Percentiles rank a stretch among this genome's conserved stretches.
Evolutionary conservation across 1,140 invertebrate genomes (phyloP).

Genomic region (Drosophila nasuta): DNA sequence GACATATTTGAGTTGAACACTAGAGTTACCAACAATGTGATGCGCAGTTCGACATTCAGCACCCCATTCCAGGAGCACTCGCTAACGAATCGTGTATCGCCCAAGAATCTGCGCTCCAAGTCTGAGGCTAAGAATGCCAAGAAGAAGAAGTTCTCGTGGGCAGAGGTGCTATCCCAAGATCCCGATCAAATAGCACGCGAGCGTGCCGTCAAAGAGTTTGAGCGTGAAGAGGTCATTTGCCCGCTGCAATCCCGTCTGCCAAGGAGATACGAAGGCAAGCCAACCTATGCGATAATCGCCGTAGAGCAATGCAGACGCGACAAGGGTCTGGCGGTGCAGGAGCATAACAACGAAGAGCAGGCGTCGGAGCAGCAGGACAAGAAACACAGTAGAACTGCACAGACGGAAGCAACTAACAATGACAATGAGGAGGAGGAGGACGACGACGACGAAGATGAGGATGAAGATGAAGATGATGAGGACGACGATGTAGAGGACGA

Average conservation of each 20-base stretch:
- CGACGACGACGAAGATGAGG: slow-evolving; percentile 26
- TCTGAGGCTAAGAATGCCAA: slow-evolving; percentile 72
- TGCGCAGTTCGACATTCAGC: slow-evolving; percentile 53
- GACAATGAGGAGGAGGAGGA: slow-evolving; percentile 29
- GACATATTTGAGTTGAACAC: slow-evolving; percentile 79
- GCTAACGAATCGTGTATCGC: slow-evolving; percentile 81
- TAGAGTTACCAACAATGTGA: slow-evolving; percentile 51
- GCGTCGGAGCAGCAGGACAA: slow-evolving; percentile 9
- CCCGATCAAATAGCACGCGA: slow-evolving; percentile 84
- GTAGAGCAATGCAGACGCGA: slow-evolving; percentile 70
- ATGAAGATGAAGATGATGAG: slow-evolving; percentile 17
- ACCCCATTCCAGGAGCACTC: slow-evolving; percentile 80
- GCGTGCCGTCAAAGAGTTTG: slow-evolving; percentile 83
- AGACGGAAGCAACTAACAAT: slow-evolving; percentile 19
- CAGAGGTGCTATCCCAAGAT: slow-evolving; percentile 81
- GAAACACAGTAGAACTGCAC: not conserved
- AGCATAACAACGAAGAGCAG: slow-evolving; percentile 48
- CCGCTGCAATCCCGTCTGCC: slow-evolving; percentile 67
- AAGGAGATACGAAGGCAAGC: slow-evolving; percentile 72
- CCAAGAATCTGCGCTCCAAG: slow-evolving; percentile 84
- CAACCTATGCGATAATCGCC: slow-evolving; percentile 81
- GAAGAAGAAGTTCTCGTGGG: slow-evolving; percentile 83
- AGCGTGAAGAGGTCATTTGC: slow-evolving; percentile 76
- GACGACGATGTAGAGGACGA: slow-evolving; percentile 20
- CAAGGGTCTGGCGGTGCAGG: slow-evolving; percentile 62